phyloP scores from a whole-genome alignment of 2,797 vertebrate genomes.

The Antennarius maculatus region DNA sequence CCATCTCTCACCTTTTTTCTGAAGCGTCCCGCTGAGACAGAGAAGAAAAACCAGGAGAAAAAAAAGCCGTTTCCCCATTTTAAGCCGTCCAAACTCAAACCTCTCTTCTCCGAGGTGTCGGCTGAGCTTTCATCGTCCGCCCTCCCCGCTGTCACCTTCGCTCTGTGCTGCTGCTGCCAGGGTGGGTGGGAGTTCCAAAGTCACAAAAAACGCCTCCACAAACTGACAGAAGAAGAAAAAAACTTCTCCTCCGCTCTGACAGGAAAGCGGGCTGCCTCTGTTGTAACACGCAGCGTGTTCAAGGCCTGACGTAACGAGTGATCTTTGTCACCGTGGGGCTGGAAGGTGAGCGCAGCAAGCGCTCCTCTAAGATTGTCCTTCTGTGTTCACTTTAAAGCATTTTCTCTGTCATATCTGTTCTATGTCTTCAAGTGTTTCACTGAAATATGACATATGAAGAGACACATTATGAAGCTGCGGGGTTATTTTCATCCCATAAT shows the following conservation, averaged over 20 bases:
- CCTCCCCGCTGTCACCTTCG: not conserved
- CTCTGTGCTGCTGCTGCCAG: not conserved
- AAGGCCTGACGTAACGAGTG: not conserved
- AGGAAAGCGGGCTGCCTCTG: slow-evolving; percentile 2
- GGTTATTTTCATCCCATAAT: not conserved
- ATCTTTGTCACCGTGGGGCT: not conserved
- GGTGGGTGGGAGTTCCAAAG: slow-evolving; percentile 1
- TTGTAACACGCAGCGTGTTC: slow-evolving; percentile 20
- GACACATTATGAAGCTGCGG: no score
- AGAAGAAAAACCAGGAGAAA: slow-evolving; percentile 14
- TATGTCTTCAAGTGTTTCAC: not conserved
- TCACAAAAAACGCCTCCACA: slow-evolving; percentile 16
- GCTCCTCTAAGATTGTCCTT: no score
- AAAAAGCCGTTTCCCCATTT: slow-evolving; percentile 39
- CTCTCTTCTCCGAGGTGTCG: not conserved
- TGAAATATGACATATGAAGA: no score
- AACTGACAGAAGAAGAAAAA: rapidly evolving
- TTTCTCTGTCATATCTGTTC: no score
- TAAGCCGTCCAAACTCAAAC: not conserved
- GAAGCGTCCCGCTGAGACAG: slow-evolving; percentile 17
- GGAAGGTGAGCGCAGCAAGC: not conserved
- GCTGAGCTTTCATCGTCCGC: not conserved
- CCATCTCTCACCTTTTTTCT: slow-evolving; percentile 44
- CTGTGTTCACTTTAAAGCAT: no score
- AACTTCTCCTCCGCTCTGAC: not conserved